Evolutionary conservation across 2,797 vertebrate genomes (phyloP), one percentile per base, ranked within the genome.

Genomic region (Okamejei kenojei): DNA sequence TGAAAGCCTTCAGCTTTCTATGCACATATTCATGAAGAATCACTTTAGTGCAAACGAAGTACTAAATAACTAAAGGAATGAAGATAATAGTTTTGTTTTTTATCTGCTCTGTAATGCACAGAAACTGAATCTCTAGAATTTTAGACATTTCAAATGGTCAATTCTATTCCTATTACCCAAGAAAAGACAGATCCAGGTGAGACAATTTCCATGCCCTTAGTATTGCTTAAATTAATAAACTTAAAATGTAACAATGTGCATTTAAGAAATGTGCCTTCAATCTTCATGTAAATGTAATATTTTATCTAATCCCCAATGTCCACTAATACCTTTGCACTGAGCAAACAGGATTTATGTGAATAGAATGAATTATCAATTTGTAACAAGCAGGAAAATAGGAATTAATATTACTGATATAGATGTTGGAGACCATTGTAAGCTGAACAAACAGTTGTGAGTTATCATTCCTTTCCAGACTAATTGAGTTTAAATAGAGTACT

Each of bases 1-100:
- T 95, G 96, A 95, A 96, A 96, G 96, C 96, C 96, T 96, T 96
- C 96, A 96, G 97, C 97, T 97, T 98, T 97, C 95, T 97, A 97
- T 96, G 97, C 97, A 97, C 97, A 97, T 97, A 98, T 96, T 97
- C 97, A 98, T 97, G 97, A 96, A 98, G 97, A 97, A 97, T 98
- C 97, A 97, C 96, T 97, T 97, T 97, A 98, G 98, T 98, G 97
- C 97, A 98, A 98, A 97, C 97, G 98, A 98, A 97, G 97, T 97
- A 98, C 96, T 94, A 95, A 98, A 96, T 97, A 97, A 98, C 97
- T 98, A 96, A 97, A 95, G 96, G 94, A 97, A 98, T 97, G 97
- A 97, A 97, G 96, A 97, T 96, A 96, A 97, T 97, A 97, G 96
- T 95, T 96, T 97, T 96, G 95, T 93, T 68, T 45, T 54, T 21